Evolutionary conservation across 2,113 vertebrate species (phyloP).

Genomic region (Gopherus evgoodei): DNA sequence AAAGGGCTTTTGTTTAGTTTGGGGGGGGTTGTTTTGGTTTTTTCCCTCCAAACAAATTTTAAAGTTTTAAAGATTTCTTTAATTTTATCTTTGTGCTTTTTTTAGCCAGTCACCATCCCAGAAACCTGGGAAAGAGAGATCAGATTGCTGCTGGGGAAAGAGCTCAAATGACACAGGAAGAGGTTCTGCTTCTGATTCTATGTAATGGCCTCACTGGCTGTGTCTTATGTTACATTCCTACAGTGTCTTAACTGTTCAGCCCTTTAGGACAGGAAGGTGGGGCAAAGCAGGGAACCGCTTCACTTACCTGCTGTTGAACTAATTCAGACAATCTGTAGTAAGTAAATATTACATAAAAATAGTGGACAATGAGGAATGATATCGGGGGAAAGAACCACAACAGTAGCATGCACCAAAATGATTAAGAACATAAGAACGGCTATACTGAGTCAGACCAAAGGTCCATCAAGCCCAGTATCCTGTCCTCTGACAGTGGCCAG

Average conservation of each 20-base stretch:
- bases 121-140: not conserved
- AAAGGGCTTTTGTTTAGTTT: not conserved
- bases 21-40: not conserved
- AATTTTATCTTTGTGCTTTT: not conserved
- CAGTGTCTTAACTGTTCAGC: not conserved
- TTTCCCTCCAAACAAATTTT: not conserved
- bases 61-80: not conserved
- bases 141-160: not conserved
- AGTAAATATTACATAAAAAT: conserved; percentile 30
- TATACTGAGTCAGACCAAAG: too few species aligned
- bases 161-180: not conserved
- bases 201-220: not conserved
- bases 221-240: not conserved
- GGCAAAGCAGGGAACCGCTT: conserved; percentile 48
- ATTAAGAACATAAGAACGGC: not conserved
- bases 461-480: too few species aligned
- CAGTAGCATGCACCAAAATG: not conserved
- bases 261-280: conserved; percentile 33
- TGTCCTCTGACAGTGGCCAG: too few species aligned
- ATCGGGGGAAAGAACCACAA: conserved; percentile 30
- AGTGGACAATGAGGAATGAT: conserved; percentile 37
- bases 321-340: conserved; percentile 44
- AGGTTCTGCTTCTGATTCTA: not conserved
- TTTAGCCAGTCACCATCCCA: not conserved
- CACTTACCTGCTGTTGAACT: conserved; percentile 59